These are phyloP conservation scores for Meloe dianella DNA, from an alignment of 2,888 invertebrate genomes.

Conservation along the genomic window DNA sequence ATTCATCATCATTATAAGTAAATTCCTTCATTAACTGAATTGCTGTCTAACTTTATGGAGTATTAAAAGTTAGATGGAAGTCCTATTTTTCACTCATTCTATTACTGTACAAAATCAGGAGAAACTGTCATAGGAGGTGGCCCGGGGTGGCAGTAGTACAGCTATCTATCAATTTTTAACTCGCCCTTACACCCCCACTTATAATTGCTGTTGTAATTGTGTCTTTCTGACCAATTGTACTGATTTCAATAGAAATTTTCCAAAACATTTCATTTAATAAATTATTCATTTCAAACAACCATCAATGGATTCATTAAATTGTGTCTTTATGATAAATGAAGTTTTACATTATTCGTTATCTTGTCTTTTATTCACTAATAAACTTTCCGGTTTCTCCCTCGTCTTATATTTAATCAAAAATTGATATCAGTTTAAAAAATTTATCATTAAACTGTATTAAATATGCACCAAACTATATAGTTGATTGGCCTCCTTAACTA, in stretches of 20 bases:
- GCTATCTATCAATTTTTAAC: not conserved
- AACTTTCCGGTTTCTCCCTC: not conserved
- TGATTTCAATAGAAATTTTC: not conserved
- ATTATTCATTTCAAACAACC: not conserved
- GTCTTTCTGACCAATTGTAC: too few species aligned
- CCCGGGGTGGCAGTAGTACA: not conserved
- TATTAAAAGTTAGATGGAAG: slow-evolving; percentile 43
- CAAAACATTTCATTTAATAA: not conserved
- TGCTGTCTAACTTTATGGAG: slow-evolving; percentile 50
- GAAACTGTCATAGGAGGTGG: too few species aligned
- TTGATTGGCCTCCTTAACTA: not conserved
- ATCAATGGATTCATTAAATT: not conserved
- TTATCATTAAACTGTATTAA: not conserved
- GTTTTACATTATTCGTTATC: not conserved
- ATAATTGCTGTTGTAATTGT: not conserved
- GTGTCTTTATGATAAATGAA: not conserved
- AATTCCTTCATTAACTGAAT: slow-evolving; percentile 53
- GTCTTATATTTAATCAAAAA: not conserved
- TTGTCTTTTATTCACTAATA: not conserved
- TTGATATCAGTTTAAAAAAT: not conserved
- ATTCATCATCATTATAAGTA: slow-evolving; percentile 54
- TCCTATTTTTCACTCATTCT: slow-evolving; percentile 28
- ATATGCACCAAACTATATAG: not conserved
- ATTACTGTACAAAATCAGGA: not conserved
- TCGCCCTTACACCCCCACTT: not conserved